A percentile compares a stretch with the other conserved stretches of the same genome.
Evolutionary conservation across 2,797 vertebrate genomes (phyloP).

Genomic region (Pristis pectinata): DNA sequence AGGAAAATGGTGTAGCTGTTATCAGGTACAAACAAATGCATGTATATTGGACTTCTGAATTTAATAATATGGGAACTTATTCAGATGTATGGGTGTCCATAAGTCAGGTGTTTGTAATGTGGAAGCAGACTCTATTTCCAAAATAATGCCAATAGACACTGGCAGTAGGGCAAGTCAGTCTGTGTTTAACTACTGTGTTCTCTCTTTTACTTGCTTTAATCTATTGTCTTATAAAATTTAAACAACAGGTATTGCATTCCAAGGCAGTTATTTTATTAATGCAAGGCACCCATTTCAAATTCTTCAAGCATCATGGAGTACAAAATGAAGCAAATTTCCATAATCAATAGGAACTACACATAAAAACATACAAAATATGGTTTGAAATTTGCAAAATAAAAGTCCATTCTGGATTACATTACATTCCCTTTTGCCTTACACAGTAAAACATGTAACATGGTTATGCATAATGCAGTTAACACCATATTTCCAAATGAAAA

Average conservation of each 20-base stretch:
- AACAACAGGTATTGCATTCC: background rate
- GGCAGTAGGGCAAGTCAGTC: background rate
- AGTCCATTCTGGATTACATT: background rate
- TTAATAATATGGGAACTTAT: too few relatives aligned
- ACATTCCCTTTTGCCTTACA: conserved; percentile 4
- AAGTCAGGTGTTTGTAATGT: too few relatives aligned
- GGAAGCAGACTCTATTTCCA: background rate
- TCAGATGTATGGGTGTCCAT: too few relatives aligned
- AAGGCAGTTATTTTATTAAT: background rate
- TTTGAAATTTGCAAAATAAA: conserved; percentile 23
- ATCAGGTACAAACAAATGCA: too few relatives aligned
- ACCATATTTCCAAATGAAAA: background rate
- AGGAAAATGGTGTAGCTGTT: too few relatives aligned
- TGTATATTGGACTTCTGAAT: too few relatives aligned
- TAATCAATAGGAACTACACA: background rate
- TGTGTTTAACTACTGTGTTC: background rate
- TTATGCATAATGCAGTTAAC: background rate
- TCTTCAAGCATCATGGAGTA: conserved; percentile 11
- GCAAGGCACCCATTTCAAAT: conserved; percentile 20
- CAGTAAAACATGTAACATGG: background rate
- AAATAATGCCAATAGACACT: background rate
- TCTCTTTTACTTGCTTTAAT: background rate
- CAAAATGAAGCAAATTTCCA: conserved; percentile 17
- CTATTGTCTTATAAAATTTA: background rate
- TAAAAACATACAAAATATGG: conserved; percentile 16